Conservation (phyloP, 2,888 invertebrate species). For the Piscicola geometra region DNA sequence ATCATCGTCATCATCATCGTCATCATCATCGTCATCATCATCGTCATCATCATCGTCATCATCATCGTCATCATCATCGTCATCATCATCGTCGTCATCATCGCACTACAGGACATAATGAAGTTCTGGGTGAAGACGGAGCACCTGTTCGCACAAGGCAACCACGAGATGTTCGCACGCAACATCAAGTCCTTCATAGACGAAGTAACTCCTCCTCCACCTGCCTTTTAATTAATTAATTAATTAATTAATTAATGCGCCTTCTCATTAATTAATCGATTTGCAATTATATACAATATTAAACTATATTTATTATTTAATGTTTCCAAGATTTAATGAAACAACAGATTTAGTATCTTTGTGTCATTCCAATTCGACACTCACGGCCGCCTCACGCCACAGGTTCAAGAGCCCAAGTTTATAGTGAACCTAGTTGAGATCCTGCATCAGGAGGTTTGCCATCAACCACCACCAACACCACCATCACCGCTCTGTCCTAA, state of each 20-base stretch:
- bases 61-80: not conserved
- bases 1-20: constrained; percentile 2
- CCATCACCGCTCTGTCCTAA: too few relatives aligned
- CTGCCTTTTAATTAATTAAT: too few relatives aligned
- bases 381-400: not conserved
- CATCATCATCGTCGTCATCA: not conserved
- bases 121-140: constrained; percentile 33
- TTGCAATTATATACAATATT: too few relatives aligned
- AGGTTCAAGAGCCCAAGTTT: constrained; percentile 28
- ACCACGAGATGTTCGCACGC: constrained; percentile 21
- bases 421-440: constrained; percentile 30
- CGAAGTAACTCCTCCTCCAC: not conserved
- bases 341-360: not conserved
- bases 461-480: too few relatives aligned
- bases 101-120: constrained; percentile 20
- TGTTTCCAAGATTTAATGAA: not conserved
- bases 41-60: not conserved
- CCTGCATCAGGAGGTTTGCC: constrained; percentile 29
- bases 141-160: constrained; percentile 21
- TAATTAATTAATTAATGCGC: too few relatives aligned
- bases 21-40: not conserved
- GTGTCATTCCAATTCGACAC: not conserved
- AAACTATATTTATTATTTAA: too few relatives aligned
- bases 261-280: too few relatives aligned
- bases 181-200: constrained; percentile 10